These are phyloP conservation scores for Cacatua alba DNA, from an alignment of 2,113 vertebrate genomes.

Conservation along the genomic window DNA sequence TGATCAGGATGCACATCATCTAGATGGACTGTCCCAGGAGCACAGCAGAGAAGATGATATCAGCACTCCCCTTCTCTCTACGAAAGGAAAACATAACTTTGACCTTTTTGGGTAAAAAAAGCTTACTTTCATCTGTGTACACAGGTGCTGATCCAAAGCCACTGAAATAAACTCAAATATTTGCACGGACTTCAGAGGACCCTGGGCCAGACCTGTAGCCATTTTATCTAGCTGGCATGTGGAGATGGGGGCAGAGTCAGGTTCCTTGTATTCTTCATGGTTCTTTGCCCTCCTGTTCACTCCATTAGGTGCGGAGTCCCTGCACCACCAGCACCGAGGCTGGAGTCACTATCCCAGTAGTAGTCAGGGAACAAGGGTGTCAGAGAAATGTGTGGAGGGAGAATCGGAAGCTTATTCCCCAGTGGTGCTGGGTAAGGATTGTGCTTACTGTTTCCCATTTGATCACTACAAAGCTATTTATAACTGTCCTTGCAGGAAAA, in stretches of 20 bases:
- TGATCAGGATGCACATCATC: not conserved
- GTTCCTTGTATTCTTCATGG: not conserved
- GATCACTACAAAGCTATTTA: conserved; percentile 45
- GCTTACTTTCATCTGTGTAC: not conserved
- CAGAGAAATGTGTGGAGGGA: not conserved
- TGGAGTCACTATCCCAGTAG: not conserved
- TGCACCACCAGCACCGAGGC: not conserved
- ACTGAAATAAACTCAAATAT: conserved; percentile 62
- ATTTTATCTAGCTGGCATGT: not conserved
- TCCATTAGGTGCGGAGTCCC: not conserved
- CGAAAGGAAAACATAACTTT: conserved; percentile 36
- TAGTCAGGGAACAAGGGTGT: not conserved
- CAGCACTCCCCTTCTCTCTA: not conserved
- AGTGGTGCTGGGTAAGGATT: conserved; percentile 16
- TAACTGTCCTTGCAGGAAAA: conserved; percentile 38
- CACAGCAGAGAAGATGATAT: not conserved
- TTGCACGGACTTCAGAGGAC: conserved; percentile 32
- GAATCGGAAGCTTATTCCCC: not conserved
- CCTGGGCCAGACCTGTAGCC: not conserved
- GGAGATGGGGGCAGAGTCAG: not conserved
- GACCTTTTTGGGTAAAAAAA: not conserved
- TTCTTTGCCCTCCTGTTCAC: not conserved
- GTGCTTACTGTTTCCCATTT: not conserved
- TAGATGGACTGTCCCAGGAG: not conserved
- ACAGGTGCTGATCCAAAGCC: not conserved